Evolutionary conservation across 2,113 vertebrate genomes (phyloP).

Genomic region (Poecile atricapillus): DNA sequence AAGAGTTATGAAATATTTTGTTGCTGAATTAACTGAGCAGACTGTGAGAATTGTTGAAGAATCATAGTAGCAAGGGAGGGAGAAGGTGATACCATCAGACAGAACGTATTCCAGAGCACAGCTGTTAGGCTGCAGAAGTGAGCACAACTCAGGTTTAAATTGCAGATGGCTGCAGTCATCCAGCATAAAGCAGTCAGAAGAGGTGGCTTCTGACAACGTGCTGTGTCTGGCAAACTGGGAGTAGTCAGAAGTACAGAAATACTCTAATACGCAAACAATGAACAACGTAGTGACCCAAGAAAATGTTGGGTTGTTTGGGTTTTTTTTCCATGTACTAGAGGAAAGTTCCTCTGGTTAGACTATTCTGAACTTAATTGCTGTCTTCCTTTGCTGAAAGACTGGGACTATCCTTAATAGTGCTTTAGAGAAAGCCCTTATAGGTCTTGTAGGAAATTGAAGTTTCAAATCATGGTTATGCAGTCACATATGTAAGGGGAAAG

Average conservation of each 20-base stretch:
- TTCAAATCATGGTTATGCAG: background rate
- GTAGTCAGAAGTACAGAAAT: constrained; percentile 2
- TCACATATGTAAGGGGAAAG: background rate
- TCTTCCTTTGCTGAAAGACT: background rate
- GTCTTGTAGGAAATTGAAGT: background rate
- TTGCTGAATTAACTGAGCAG: background rate
- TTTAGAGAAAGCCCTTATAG: background rate
- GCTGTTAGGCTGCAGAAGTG: background rate
- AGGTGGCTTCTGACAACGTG: background rate
- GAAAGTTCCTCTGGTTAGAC: background rate
- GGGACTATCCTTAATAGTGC: background rate
- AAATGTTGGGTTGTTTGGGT: background rate
- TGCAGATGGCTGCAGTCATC: background rate
- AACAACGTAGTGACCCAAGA: background rate
- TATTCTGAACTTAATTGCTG: background rate
- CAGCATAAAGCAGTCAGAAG: background rate
- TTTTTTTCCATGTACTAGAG: background rate
- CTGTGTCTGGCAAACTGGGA: constrained; percentile 33
- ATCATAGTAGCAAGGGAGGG: background rate
- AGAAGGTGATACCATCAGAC: background rate
- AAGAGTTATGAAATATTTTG: constrained; percentile 1
- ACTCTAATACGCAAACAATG: background rate
- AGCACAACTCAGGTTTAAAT: background rate
- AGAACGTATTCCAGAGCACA: background rate
- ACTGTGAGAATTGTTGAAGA: background rate